Evolutionary conservation across 2,888 invertebrate genomes (phyloP), one percentile per base, ranked within the genome.

Genomic region (Drosophila mettleri): DNA sequence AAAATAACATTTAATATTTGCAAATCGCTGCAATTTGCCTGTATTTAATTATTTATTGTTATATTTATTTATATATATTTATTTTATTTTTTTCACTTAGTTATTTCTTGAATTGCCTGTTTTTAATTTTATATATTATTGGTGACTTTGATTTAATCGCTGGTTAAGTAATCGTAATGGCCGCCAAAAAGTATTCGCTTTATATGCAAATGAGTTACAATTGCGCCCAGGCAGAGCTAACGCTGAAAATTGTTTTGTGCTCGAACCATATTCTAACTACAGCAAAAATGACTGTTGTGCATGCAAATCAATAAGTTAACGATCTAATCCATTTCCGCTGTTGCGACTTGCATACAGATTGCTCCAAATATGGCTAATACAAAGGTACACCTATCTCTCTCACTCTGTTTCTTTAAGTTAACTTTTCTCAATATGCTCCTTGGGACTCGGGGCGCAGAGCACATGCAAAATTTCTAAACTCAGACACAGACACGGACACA

Each of bases 231-330:
- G 43, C 16, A 16, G 24, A 49, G 31, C 22, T 34, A 22, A n/a
- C n/a, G 43, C 41, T 31, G 20, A 20, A 60, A 60, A 33, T 53
- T 45, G 61, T 49, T 48, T 53, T 59, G 53, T 31, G n/a, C 16
- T 20, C 10, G 16, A 70, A 43, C 39, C 43, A 41, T 64, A 69
- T 64, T 63, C 22, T 18, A 49, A 33, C 31, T 20, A 38, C 43
- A 54, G 45, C 68, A 48, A 68, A 61, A 68, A 62, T 57, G 52
- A 58, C 46, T 74, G 54, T 33, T 36, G 38, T 41, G 67, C 73
- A 77, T 72, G 69, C 69, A 69, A 75, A 75, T 75, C 75, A 75
- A 75, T 75, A 75, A 77, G 73, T 69, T 73, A 72, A 77, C 78
- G 73, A 73, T 75, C 78, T 64, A 75, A 75, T 69, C 68, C 69